Conservation (phyloP, 2,888 invertebrate genomes). For the Xestoiulus laeticollis region DNA sequence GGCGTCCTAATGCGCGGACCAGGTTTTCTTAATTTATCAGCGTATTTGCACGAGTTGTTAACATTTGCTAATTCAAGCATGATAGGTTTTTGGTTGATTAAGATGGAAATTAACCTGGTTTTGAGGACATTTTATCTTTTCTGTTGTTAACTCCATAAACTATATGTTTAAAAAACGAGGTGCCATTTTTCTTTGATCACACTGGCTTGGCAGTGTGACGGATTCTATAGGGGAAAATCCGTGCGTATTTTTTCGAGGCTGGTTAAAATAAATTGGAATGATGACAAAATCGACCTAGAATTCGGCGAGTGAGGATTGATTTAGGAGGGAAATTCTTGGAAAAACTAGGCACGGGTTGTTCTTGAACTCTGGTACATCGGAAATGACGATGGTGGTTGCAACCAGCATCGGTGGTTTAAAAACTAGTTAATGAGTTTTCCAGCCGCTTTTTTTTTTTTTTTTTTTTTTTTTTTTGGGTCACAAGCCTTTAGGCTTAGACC, state of each 20-base stretch:
- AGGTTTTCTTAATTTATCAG: no score
- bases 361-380: conserved; percentile 10
- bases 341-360: neutral
- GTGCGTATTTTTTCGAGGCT: neutral
- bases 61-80: no score
- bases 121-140: no score
- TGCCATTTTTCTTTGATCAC: neutral
- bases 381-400: neutral
- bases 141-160: no score
- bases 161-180: neutral
- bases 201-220: neutral
- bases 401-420: neutral
- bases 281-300: neutral
- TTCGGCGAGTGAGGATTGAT: neutral
- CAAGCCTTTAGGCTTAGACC: no score
- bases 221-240: neutral
- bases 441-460: conserved; percentile 40
- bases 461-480: neutral
- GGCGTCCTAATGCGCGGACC: no score
- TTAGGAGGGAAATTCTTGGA: neutral
- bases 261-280: neutral
- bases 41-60: no score
- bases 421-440: conserved; percentile 46
- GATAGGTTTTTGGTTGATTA: no score
- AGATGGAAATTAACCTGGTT: no score